Percentiles rank a stretch among this genome's conserved stretches.
Evolutionary conservation across 2,888 invertebrate genomes (phyloP).

Genomic region (Tipula unca): DNA sequence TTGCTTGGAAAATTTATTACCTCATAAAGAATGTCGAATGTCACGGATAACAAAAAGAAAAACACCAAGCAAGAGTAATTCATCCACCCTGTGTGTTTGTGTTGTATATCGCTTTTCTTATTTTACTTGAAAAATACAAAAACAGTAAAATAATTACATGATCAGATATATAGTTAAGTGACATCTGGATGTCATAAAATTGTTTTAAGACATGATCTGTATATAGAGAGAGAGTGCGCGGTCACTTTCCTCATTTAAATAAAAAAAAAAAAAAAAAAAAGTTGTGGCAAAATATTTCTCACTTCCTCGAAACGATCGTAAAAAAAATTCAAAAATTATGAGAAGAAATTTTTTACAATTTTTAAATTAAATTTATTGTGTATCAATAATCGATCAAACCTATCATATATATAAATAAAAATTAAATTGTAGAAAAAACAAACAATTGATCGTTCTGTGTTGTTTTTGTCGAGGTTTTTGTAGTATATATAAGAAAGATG

Average conservation of each 20-base stretch:
- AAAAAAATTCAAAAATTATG: background rate
- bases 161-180: background rate
- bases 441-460: background rate
- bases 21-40: conserved; percentile 20
- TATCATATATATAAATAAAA: background rate
- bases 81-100: background rate
- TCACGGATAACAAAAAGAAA: conserved; percentile 16
- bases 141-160: background rate
- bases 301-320: background rate
- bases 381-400: conserved; percentile 8
- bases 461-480: background rate
- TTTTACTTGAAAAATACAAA: background rate
- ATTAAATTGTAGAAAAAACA: conserved; percentile 1
- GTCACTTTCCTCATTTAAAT: background rate
- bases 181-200: background rate
- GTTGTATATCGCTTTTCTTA: background rate
- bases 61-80: background rate
- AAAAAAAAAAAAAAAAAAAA: background rate
- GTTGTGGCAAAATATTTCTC: background rate
- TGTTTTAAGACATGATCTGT: background rate
- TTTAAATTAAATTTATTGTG: background rate
- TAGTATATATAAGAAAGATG: background rate
- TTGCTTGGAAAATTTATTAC: conserved; percentile 20
- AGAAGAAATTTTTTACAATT: background rate
- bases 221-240: background rate